A percentile compares a stretch with the other conserved stretches of the same genome.
Evolutionary conservation across 2,113 vertebrate genomes (phyloP).

Genomic region (Paratilapia polleni): DNA sequence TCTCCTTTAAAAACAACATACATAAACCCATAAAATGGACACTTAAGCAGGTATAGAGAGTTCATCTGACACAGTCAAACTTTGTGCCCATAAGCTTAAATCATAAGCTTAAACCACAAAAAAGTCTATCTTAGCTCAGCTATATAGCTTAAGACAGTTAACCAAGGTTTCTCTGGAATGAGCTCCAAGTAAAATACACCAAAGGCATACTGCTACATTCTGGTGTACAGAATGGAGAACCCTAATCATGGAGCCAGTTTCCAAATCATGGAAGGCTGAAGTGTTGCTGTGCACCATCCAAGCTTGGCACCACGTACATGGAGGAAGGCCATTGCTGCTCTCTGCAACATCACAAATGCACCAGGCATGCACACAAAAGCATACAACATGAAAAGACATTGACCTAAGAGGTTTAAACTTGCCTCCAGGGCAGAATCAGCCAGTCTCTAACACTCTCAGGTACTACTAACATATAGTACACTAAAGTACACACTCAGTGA

Average conservation of each 20-base stretch:
- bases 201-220: constrained; percentile 14
- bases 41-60: background rate
- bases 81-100: background rate
- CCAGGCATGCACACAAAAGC: constrained; percentile 40
- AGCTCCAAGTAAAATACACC: constrained; percentile 25
- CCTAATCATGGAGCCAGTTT: constrained; percentile 6
- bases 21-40: constrained; percentile 11
- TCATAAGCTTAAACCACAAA: too few relatives aligned
- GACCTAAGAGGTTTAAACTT: constrained; percentile 40
- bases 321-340: background rate
- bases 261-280: constrained; percentile 33
- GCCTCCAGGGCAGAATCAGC: constrained; percentile 29
- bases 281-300: constrained; percentile 18
- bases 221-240: constrained; percentile 4
- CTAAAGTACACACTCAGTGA: constrained; percentile 38
- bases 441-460: constrained; percentile 27
- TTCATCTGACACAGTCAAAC: constrained; percentile 21
- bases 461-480: constrained; percentile 17
- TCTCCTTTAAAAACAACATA: constrained; percentile 15
- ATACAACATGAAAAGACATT: constrained; percentile 32
- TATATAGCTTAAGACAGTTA: constrained; percentile 25
- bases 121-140: constrained; percentile 37
- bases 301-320: constrained; percentile 19
- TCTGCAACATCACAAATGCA: constrained; percentile 38
- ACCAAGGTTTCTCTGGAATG: constrained; percentile 27